phyloP scores from a whole-genome alignment of 2,888 invertebrate genomes.

The Antheraea yamamai region DNA sequence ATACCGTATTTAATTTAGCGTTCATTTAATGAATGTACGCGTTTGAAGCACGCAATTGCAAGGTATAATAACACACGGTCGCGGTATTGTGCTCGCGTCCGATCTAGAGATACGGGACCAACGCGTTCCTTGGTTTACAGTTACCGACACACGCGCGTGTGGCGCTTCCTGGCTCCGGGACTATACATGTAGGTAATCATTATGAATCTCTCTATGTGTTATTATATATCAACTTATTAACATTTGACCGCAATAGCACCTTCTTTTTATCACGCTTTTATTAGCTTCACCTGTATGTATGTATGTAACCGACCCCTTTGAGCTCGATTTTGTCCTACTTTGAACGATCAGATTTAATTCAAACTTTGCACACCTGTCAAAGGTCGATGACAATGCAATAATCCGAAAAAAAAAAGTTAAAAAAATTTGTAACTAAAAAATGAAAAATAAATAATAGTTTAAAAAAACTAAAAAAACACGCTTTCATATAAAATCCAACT shows the following conservation, averaged over 20 bases:
- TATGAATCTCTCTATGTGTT: neutral
- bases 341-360: no score
- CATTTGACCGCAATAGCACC: neutral
- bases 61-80: slow-evolving; percentile 28
- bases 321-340: no score
- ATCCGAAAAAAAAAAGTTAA: no score
- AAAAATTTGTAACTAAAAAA: no score
- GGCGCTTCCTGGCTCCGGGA: slow-evolving; percentile 20
- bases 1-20: slow-evolving; percentile 6
- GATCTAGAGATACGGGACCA: slow-evolving; percentile 31
- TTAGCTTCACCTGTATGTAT: no score
- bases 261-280: neutral
- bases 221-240: neutral
- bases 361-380: no score
- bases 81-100: slow-evolving; percentile 32
- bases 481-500: no score
- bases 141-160: slow-evolving; percentile 22
- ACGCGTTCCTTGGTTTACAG: slow-evolving; percentile 29
- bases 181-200: slow-evolving; percentile 1
- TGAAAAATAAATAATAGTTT: no score
- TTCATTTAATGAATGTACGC: slow-evolving; percentile 6
- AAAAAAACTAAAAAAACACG: no score
- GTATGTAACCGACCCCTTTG: no score
- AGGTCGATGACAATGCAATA: no score
- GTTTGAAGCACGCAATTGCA: slow-evolving; percentile 28